These are phyloP conservation scores for Neelides sp. DNA, from an alignment of 1,140 invertebrate genomes.

Conservation along the genomic window DNA sequence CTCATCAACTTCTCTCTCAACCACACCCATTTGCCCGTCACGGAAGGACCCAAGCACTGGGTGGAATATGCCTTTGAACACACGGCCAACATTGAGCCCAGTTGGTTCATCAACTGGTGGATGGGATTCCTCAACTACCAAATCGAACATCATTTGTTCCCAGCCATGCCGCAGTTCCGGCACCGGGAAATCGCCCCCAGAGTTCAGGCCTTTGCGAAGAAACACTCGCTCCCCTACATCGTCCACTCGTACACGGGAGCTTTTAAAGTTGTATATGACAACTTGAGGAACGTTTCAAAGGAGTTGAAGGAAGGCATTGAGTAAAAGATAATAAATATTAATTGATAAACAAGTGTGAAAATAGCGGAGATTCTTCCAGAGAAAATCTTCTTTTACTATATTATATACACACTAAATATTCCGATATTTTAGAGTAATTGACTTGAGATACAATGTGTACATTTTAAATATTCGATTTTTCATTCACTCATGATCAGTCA, in stretches of 20 bases:
- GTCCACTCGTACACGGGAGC: constrained; percentile 9
- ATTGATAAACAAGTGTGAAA: no score
- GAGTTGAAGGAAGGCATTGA: no score
- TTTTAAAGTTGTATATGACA: no score
- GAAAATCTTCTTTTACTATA: no score
- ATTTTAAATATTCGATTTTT: no score
- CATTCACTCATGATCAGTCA: no score
- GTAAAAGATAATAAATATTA: no score
- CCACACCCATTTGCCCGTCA: constrained; percentile 19
- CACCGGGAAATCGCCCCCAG: background rate
- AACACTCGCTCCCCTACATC: background rate
- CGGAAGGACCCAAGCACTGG: constrained; percentile 18
- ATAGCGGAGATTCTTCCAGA: no score
- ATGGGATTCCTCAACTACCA: constrained; percentile 23
- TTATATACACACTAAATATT: no score
- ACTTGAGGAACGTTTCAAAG: constrained; percentile 7
- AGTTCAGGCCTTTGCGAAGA: background rate
- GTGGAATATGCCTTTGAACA: constrained; percentile 22
- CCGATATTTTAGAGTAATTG: no score
- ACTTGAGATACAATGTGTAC: no score
- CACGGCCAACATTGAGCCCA: constrained; percentile 13
- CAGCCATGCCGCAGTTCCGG: background rate
- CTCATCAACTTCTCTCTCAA: constrained; percentile 16
- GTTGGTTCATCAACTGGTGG: constrained; percentile 17
- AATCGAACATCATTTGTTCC: constrained; percentile 16